phyloP scores from a whole-genome alignment of 2,797 vertebrate species.

The Typhlichthys eigenmanni region DNA sequence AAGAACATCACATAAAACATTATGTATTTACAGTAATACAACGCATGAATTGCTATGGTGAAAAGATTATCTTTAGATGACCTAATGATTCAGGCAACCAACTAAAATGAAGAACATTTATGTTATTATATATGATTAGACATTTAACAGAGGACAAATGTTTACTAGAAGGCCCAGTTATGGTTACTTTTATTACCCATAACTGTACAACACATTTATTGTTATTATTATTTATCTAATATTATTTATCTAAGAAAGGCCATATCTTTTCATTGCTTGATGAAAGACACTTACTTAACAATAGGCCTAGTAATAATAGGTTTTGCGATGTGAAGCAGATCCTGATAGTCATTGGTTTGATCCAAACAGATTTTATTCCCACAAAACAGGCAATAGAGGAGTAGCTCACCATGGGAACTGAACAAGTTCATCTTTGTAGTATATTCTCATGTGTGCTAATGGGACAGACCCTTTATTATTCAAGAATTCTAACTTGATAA shows the following conservation, averaged over 20 bases:
- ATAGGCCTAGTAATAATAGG: too few relatives aligned
- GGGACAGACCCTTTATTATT: not conserved
- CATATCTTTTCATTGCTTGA: too few relatives aligned
- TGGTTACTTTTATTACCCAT: not conserved
- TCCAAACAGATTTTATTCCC: not conserved
- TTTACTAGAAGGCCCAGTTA: too few relatives aligned
- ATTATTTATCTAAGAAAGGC: too few relatives aligned
- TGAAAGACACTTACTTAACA: too few relatives aligned
- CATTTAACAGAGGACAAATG: not conserved
- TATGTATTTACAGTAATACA: too few relatives aligned
- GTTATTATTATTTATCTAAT: too few relatives aligned
- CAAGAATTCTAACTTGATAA: not conserved
- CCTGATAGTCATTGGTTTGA: not conserved
- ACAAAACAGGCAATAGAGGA: not conserved
- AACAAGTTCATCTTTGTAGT: not conserved
- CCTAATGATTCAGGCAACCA: too few relatives aligned
- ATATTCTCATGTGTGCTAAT: slow-evolving; percentile 1
- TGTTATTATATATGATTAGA: not conserved
- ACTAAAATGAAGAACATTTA: too few relatives aligned
- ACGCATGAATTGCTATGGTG: too few relatives aligned
- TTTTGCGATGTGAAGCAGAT: not conserved
- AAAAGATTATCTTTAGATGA: too few relatives aligned
- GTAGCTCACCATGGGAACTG: not conserved
- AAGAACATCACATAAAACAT: too few relatives aligned
- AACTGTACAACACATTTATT: not conserved